Conservation (phyloP, 2,797 vertebrate genomes). For the Clarias fuscus region DNA sequence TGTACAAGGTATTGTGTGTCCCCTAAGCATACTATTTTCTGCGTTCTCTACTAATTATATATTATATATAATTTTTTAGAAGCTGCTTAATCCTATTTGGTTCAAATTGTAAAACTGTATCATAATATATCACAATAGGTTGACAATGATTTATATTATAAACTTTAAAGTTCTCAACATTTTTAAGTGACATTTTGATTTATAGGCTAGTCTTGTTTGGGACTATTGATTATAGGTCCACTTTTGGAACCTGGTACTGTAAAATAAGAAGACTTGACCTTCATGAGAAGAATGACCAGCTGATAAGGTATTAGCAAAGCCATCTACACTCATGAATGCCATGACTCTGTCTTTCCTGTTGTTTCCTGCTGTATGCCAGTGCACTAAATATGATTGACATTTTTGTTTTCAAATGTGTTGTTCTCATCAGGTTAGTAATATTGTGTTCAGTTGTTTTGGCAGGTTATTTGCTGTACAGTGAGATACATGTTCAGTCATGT, state of each 20-base stretch:
- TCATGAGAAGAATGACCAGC: neutral
- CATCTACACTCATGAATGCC: neutral
- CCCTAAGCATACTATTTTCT: neutral
- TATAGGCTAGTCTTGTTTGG: neutral
- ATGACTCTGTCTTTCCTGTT: neutral
- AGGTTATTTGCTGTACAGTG: neutral
- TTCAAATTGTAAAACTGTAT: neutral
- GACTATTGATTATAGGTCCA: neutral
- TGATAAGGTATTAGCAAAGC: neutral
- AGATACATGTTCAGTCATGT: neutral
- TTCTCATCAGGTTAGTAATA: neutral
- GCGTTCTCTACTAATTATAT: neutral
- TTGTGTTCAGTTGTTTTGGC: neutral
- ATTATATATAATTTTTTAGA: neutral
- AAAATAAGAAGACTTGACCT: neutral
- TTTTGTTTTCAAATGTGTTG: neutral
- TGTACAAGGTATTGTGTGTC: neutral
- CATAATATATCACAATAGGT: neutral
- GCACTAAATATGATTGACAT: neutral
- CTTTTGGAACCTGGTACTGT: neutral
- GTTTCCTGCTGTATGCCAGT: neutral
- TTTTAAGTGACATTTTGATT: neutral
- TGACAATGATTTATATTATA: neutral
- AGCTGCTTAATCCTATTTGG: neutral
- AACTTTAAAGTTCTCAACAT: neutral